Conservation (phyloP, 2,113 vertebrate genomes). For the Ailurus styani region DNA sequence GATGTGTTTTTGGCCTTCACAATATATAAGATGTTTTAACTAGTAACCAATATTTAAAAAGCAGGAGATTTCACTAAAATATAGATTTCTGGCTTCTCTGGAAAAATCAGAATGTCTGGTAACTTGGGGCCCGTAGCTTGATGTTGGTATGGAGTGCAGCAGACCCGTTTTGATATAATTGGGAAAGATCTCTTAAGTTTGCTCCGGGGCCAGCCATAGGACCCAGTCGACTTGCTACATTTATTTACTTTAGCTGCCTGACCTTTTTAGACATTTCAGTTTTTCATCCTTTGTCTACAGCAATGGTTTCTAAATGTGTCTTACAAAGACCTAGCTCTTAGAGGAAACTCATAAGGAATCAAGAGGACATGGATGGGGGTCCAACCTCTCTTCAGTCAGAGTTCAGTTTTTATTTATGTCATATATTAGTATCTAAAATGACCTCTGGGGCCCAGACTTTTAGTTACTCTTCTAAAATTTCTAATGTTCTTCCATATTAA, state of each 20-base stretch:
- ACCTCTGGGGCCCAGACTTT: not conserved
- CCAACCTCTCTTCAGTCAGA: not conserved
- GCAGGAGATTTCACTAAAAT: not conserved
- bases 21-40: not conserved
- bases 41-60: not conserved
- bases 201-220: not conserved
- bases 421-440: not conserved
- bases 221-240: not conserved
- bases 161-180: not conserved
- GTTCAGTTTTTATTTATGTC: slow-evolving; percentile 12
- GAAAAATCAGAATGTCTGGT: not conserved
- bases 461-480: not conserved
- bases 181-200: not conserved
- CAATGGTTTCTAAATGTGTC: not conserved
- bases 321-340: not conserved
- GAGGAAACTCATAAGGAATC: not conserved
- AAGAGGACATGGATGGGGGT: not conserved
- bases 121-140: not conserved
- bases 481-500: not conserved
- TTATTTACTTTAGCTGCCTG: not conserved
- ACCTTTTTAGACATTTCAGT: not conserved
- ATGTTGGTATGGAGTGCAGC: rapidly evolving
- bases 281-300: not conserved
- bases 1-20: not conserved
- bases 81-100: not conserved